Evolutionary conservation across 2,888 invertebrate genomes (phyloP), one percentile per base, ranked within the genome.

Genomic region (Aporophyla lueneburgensis): DNA sequence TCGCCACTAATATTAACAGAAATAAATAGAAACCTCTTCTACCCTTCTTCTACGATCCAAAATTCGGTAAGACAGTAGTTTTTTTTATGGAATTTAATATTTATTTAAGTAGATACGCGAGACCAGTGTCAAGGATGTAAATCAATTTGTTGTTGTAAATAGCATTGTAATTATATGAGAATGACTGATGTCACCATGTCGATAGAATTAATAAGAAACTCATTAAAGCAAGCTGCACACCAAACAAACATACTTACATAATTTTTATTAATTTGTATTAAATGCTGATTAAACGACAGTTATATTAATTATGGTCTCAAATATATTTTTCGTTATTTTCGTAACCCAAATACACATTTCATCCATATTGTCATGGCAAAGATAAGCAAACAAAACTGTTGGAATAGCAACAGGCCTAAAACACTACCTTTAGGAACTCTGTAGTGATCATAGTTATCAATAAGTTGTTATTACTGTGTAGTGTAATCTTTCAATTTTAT

Each of bases 81-180:
- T 88, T 86, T 87, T 88, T 86, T 87, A 85, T 84, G 76, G 83
- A 79, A 81, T 85, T 77, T 59, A 84, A 81, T 85, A 82, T 87
- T 91, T 83, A 85, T 90, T 91, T 89, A 89, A 89, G 89, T 91
- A 91, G 88, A 88, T 88, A 63, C 43, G 63, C 86, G 86, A 90
- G 89, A 89, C 84, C 87, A 89, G 87, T 92, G 88, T 91, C 90
- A 87, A 90, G 88, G 90, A 93, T 93, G 91, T 93, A 93, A 90
- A 91, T 90, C 88, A 90, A 88, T 93, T 93, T 92, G 91, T 94
- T 94, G 88, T 89, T 94, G 93, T 95, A 94, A 91, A 94, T 95
- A 95, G 88, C 91, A 91, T 91, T 88, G 67, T 90, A 67, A 67
- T 61, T 67, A 89, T 88, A 91, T 86, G 89, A 90, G 90, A 92